phyloP scores from a whole-genome alignment of 92 coral and sea anemone genomes.

The Isaurus tuberculatus region DNA sequence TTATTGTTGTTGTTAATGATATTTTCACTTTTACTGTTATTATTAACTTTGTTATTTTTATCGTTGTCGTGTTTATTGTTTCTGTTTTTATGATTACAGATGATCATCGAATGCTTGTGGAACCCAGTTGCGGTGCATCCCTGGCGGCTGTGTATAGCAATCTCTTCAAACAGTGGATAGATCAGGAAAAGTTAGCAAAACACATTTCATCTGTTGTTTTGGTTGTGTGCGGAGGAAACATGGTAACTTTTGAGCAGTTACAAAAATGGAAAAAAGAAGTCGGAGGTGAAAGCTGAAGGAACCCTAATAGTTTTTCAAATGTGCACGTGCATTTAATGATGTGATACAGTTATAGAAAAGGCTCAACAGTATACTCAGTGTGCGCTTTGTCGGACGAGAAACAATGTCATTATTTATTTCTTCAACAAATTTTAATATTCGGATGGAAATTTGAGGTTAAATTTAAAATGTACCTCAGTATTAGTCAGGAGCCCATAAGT shows the following conservation, averaged over 20 bases:
- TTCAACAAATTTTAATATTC: too few relatives aligned
- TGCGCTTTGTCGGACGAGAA: too few relatives aligned
- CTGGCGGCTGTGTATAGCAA: slow-evolving; percentile 81
- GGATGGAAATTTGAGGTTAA: too few relatives aligned
- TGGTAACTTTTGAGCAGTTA: slow-evolving; percentile 77
- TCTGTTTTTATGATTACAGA: slow-evolving; percentile 57
- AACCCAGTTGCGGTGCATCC: slow-evolving; percentile 92
- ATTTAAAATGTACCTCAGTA: too few relatives aligned
- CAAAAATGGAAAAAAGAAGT: slow-evolving; percentile 76
- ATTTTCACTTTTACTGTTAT: not conserved
- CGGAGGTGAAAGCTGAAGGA: slow-evolving; percentile 41
- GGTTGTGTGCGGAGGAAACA: slow-evolving; percentile 93
- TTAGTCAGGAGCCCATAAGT: too few relatives aligned
- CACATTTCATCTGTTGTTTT: slow-evolving; percentile 79
- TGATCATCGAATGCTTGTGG: slow-evolving; percentile 96
- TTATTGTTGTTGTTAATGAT: not conserved
- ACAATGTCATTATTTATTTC: too few relatives aligned
- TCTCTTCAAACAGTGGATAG: slow-evolving; percentile 64
- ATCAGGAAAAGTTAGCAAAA: slow-evolving; percentile 58
- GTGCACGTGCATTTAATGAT: not conserved
- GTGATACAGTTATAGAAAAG: not conserved
- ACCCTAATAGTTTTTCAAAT: not conserved
- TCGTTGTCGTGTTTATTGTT: too few relatives aligned
- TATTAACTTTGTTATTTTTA: too few relatives aligned
- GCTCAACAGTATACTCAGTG: too few relatives aligned